Percentiles rank a stretch among this genome's conserved stretches.
phyloP scores from a whole-genome alignment of 2,113 vertebrate species.

The Hippoglossus stenolepis region DNA sequence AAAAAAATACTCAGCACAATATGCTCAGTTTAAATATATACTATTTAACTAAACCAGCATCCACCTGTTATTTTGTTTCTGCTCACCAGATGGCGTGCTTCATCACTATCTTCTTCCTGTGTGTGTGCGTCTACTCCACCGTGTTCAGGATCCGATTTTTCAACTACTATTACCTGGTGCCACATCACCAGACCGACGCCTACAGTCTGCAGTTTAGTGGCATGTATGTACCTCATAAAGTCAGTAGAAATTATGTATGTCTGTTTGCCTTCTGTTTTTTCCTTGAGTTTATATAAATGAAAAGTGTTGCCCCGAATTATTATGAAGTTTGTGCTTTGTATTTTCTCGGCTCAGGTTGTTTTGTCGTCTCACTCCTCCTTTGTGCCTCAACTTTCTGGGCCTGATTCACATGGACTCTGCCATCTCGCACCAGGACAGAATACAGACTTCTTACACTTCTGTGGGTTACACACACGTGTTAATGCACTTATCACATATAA shows the following conservation, averaged over 20 bases:
- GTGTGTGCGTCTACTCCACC: constrained; percentile 94
- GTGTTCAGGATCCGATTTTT: constrained; percentile 95
- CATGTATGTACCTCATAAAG: constrained; percentile 85
- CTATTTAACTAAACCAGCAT: not conserved
- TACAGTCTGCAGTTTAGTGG: constrained; percentile 97
- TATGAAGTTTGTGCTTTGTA: not conserved
- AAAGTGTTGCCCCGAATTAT: no score
- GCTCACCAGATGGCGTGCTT: constrained; percentile 90
- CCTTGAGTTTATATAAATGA: no score
- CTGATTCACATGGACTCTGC: constrained; percentile 95
- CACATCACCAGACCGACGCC: constrained; percentile 95
- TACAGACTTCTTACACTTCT: constrained; percentile 93
- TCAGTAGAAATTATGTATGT: no score
- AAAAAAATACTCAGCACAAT: no score
- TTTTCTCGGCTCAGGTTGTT: constrained; percentile 86
- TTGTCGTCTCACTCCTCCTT: constrained; percentile 93
- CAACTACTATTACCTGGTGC: constrained; percentile 94
- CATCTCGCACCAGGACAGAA: constrained; percentile 87
- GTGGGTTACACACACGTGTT: constrained; percentile 79
- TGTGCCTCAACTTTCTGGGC: constrained; percentile 96
- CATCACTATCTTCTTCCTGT: constrained; percentile 92
- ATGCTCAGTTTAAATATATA: not conserved
- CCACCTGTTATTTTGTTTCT: constrained; percentile 24
- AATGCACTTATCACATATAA: not conserved
- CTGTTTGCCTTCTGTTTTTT: no score